Evolutionary conservation across 2,113 vertebrate genomes (phyloP).

Genomic region (Platysternon megacephalum): DNA sequence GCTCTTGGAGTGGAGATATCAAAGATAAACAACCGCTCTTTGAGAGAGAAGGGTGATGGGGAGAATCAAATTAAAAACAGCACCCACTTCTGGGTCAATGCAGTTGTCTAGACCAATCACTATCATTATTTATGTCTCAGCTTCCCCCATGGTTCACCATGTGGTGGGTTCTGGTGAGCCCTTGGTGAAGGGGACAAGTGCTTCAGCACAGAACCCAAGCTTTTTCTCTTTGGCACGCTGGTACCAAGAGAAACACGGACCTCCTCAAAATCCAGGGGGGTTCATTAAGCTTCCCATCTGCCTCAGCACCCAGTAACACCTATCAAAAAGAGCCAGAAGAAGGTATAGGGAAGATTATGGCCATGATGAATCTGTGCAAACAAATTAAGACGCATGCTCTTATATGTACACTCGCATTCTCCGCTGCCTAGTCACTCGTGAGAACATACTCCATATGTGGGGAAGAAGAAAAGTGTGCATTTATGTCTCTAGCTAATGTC

Average conservation of each 20-base stretch:
- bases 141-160: background rate
- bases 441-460: background rate
- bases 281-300: too few species aligned
- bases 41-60: background rate
- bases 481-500: background rate
- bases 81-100: background rate
- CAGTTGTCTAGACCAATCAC: slow-evolving; percentile 1
- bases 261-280: too few species aligned
- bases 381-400: background rate
- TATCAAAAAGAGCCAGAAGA: too few species aligned
- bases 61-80: slow-evolving; percentile 16
- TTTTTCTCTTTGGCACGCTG: too few species aligned
- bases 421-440: background rate
- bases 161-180: too few species aligned
- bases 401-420: background rate
- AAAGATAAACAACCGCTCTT: slow-evolving; percentile 7
- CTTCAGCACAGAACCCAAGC: too few species aligned
- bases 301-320: too few species aligned
- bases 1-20: background rate
- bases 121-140: background rate
- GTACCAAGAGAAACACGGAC: too few species aligned
- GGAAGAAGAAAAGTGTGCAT: background rate
- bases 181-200: too few species aligned
- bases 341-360: background rate
- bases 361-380: background rate